Conservation (phyloP, 2,888 invertebrate species). For the Agonum fuliginosum region DNA sequence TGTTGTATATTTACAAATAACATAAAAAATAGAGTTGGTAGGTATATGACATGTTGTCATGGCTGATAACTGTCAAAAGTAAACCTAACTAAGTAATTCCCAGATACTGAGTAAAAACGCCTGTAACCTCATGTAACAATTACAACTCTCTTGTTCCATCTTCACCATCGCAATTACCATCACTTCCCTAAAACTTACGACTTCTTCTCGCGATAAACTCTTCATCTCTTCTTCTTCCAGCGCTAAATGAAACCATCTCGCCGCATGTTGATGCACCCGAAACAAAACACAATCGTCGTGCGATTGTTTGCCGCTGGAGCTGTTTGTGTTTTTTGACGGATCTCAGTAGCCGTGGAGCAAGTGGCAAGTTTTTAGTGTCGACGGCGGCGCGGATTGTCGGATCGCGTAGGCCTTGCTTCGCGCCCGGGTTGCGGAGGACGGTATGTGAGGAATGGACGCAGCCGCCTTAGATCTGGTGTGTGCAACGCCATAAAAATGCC, state of each 20-base stretch:
- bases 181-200: background rate
- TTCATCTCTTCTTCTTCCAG: background rate
- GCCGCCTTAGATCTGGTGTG: slow-evolving; percentile 70
- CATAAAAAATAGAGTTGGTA: no score
- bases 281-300: background rate
- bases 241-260: slow-evolving; percentile 35
- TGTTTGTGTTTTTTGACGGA: slow-evolving; percentile 37
- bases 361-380: slow-evolving; percentile 34
- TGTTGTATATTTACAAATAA: no score
- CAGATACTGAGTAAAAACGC: no score
- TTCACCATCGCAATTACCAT: no score
- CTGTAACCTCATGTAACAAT: no score
- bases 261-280: background rate
- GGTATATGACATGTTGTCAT: no score
- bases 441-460: slow-evolving; percentile 68
- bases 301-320: background rate
- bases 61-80: no score
- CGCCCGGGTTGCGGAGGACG: slow-evolving; percentile 51
- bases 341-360: background rate
- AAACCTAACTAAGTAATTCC: no score
- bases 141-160: no score
- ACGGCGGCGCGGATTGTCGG: no score
- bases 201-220: background rate
- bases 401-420: slow-evolving; percentile 23
- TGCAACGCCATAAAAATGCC: slow-evolving; percentile 71